Base-by-base conservation (phyloP, 2,888 invertebrate genomes). In the Andrena haemorrhoa region DNA sequence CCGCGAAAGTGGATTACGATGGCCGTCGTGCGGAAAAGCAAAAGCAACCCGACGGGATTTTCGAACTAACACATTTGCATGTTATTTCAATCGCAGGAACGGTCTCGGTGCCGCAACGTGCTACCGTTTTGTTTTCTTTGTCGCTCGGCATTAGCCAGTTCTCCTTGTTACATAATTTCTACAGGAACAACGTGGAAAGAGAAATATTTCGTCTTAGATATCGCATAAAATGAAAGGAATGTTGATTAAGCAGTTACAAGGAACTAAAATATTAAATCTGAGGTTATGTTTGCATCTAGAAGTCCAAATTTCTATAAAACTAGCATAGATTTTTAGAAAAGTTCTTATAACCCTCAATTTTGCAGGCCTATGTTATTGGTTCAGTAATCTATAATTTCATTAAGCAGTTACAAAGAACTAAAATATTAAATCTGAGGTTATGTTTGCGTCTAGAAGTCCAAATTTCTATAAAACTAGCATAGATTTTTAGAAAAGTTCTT, bases 41-140 rank as follows among this genome's bases (percentile, higher is more conserved):
- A 41, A 41, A 29, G 20, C 53, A 10, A 53, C 3, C 29, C 12
- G 12, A n/a, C 10, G 20, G 5, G 60, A 49, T 66, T 77, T 72
- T 73, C 31, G 60, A 53, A 33, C 20, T 16, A 16, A 1, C 7
- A 8, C 63, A 68, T 78, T 74, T 41, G 47, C 75, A 66, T 77
- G 20, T 23, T 35, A 49, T n/a, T 58, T 58, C 26, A 33, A 56
- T 16, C 33, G 26, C n/a, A 5, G 16, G 20, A 29, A 6, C 29
- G n/a, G 20, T 35, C n/a, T 33, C 56, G 56, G 10, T 56, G 6
- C 63, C 41, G 63, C 41, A 23, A 63, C 26, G 7, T n/a, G 26
- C 7, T 60, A 29, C 58, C 20, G 12, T 33, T 41, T 23, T 23
- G 26, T 49, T 61, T 35, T 8, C 33, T 53, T 29, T 41, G 26